Base-by-base conservation (phyloP, 2,888 invertebrate genomes). In the Flexamia atlantica region DNA sequence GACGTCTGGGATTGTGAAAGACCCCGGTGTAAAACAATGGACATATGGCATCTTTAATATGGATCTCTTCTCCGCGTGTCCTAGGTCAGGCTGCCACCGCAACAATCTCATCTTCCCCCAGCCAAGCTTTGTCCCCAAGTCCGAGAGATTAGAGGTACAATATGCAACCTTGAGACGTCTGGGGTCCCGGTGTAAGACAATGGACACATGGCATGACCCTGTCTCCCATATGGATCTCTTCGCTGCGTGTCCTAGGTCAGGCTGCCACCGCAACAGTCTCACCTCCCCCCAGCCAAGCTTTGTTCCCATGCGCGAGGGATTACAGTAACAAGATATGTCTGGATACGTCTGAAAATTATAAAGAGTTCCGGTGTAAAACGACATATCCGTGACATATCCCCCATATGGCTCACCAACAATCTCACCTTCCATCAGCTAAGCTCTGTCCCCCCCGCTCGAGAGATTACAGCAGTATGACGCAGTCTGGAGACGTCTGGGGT, bases 271-370 rank as follows among this genome's bases (percentile, higher is more conserved):
- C 57, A 4, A n/a, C 53, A 53, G 17, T 17, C 53, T 40, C n/a
- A n/a, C 40, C 40, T 9, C 46, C 12, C 46, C 46, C 12, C n/a
- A n/a, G n/a, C n/a, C n/a, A n/a, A n/a, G n/a, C n/a, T n/a, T 36
- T 36, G 36, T 46, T 17, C 17, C 17, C 17, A 12, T 12, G 10
- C 17, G 10, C 12, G 14, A 46, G 12, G 17, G 46, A 17, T 17
- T 36, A 36, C 4, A 46, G 46, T 3, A 9, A 12, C 14, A 46
- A 17, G 7, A 28, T 3, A 17, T 14, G 64, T 30, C 64, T 64
- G 28, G 28, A 64, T 28, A 64, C 30, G 64, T 64, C 64, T 64
- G 64, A n/a, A n/a, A n/a, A n/a, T n/a, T n/a, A n/a, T n/a, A n/a
- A n/a, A n/a, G 64, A 17, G 64, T 0, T n/a, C 14, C 64, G 12